Evolutionary conservation across 2,797 vertebrate genomes (phyloP).

Genomic region (Lophotriccus pileatus): DNA sequence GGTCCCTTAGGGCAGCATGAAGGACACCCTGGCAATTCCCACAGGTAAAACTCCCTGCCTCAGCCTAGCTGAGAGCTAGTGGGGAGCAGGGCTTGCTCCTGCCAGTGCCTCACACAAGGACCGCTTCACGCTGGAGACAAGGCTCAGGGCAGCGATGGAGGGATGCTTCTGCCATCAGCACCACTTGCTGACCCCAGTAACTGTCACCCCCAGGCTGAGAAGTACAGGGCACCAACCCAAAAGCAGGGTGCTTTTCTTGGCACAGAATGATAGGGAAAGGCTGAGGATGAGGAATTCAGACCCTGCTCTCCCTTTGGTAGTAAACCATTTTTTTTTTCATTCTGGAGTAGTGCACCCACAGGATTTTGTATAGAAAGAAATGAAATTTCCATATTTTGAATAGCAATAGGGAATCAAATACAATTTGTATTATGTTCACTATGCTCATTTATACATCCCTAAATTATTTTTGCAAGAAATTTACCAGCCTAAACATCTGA

Average conservation of each 20-base stretch:
- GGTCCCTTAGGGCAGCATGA: background rate
- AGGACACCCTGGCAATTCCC: background rate
- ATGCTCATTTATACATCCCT: background rate
- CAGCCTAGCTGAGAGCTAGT: rapidly evolving
- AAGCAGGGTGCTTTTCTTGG: background rate
- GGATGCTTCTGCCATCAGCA: background rate
- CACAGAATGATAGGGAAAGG: background rate
- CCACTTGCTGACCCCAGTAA: background rate
- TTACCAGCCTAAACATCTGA: background rate
- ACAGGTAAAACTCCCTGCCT: background rate
- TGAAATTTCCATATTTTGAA: background rate
- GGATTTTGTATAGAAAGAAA: background rate
- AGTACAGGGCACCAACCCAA: background rate
- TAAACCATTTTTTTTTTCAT: background rate
- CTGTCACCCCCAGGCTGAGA: background rate
- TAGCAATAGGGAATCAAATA: background rate
- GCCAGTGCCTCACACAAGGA: rapidly evolving
- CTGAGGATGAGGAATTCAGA: background rate
- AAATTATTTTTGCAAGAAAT: background rate
- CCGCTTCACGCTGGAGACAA: rapidly evolving
- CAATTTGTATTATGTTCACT: background rate
- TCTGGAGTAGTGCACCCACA: background rate
- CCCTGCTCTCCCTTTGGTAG: background rate
- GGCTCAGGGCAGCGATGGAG: background rate
- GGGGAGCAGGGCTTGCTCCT: background rate